Evolutionary conservation across 2,113 vertebrate species (phyloP).

Genomic region (Colistium nudipinnis): DNA sequence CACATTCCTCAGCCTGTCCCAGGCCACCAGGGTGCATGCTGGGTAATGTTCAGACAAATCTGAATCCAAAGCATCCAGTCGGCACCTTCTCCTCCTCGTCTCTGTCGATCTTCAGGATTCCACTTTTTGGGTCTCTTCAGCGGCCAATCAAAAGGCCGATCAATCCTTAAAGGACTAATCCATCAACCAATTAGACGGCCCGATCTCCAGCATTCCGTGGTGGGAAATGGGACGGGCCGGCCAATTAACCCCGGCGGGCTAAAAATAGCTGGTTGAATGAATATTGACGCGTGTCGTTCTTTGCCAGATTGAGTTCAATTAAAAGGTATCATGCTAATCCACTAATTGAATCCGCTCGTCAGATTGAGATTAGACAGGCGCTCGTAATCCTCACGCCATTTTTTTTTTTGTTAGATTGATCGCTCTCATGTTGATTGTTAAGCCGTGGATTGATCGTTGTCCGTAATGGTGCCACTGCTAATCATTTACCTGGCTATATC

Average conservation of each 20-base stretch:
- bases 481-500: conserved; percentile 55
- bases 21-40: conserved; percentile 41
- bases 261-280: conserved; percentile 64
- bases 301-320: too few relatives aligned
- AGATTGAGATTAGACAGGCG: conserved; percentile 62
- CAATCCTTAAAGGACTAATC: conserved; percentile 39
- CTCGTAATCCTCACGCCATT: conserved; percentile 33
- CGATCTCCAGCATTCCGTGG: conserved; percentile 14
- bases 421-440: conserved; percentile 53
- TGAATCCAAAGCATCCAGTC: conserved; percentile 1
- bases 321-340: conserved; percentile 62
- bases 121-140: conserved; percentile 20
- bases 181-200: conserved; percentile 34
- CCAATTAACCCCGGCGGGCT: conserved; percentile 51
- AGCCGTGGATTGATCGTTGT: conserved; percentile 51
- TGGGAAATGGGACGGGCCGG: too few relatives aligned
- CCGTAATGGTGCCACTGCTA: conserved; percentile 42
- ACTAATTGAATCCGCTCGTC: conserved; percentile 64
- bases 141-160: conserved; percentile 42
- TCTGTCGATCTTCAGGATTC: conserved; percentile 10
- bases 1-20: conserved; percentile 42
- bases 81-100: conserved; percentile 19
- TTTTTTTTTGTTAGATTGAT: conserved; percentile 63
- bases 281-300: conserved; percentile 48
- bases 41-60: conserved; percentile 32